These are phyloP conservation scores for Ophion ventricosus DNA, from an alignment of 2,888 invertebrate species.

Conservation along the genomic window DNA sequence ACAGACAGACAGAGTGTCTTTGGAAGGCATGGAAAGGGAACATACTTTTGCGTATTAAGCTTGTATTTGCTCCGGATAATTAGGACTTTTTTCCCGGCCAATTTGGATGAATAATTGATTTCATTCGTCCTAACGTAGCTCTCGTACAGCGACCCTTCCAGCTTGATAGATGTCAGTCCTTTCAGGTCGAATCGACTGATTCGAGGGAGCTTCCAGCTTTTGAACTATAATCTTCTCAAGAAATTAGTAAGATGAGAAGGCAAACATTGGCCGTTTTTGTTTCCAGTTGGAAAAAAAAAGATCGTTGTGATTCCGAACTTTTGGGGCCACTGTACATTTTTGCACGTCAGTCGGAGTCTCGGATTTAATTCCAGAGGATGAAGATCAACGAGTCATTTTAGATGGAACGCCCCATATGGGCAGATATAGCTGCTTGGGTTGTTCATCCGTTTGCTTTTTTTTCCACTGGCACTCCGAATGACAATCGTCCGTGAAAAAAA, in stretches of 20 bases:
- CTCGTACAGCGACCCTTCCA: constrained; percentile 64
- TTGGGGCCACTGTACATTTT: no score
- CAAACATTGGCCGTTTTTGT: no score
- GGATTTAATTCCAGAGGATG: not conserved
- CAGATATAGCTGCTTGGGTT: constrained; percentile 18
- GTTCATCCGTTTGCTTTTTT: constrained; percentile 39
- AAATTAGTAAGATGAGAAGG: no score
- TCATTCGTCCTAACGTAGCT: constrained; percentile 71
- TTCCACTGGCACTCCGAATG: constrained; percentile 78
- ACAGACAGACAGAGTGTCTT: constrained; percentile 45
- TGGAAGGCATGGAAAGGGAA: constrained; percentile 53
- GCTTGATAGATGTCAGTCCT: constrained; percentile 16
- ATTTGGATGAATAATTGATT: constrained; percentile 83
- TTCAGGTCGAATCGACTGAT: constrained; percentile 27
- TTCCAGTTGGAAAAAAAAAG: no score
- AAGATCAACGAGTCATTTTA: not conserved
- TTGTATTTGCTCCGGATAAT: constrained; percentile 83
- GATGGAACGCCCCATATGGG: not conserved
- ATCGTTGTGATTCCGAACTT: no score
- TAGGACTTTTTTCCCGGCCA: constrained; percentile 82
- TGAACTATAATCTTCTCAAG: no score
- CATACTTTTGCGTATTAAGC: constrained; percentile 82
- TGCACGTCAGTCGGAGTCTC: no score
- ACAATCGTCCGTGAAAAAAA: constrained; percentile 80
- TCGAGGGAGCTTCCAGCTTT: not conserved